Base-by-base conservation (phyloP, 1,140 invertebrate species). In the Drosophila orosa region DNA sequence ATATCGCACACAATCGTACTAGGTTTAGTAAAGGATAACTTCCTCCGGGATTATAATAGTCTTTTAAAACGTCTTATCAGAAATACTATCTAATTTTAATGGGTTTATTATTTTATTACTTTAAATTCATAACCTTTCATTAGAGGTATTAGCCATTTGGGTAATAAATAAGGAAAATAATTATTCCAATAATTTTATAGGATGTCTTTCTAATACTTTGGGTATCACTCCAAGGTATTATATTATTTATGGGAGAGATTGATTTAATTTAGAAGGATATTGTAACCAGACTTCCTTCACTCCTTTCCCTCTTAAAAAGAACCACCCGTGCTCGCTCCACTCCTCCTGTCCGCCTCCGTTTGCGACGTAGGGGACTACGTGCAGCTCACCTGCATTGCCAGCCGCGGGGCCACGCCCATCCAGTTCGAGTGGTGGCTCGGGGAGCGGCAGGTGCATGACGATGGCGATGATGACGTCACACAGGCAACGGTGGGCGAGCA, bases 301-400 rank as follows among this genome's bases (percentile, higher is more conserved):
- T 35, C 8, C 4, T 15, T 56, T 12, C 25, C n/a, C 7, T 2
- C n/a, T 8, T 17, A 59, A 48, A 40, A 71, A 97, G 96, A 96
- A 92, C 93, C 94, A 77, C 96, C 96, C 55, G 94, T 95, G 93
- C 95, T 97, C 92, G 94, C 95, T 80, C 95, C 95, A 57, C 96
- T 97, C 82, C 94, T 95, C 83, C 94, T 95, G 59, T 96, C 95
- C 83, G 95, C 96, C 61, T 95, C 95, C 77, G 94, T 95, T 63
- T 94, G 96, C 40, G 95, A 96, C 92, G 95, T 95, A 58, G 96
- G 95, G 69, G 95, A 96, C 81, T 95, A 94, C 76, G 94, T 95
- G 42, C 95, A 95, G 83, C 93, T 95, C 15, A 94, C 93, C 78
- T 96, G 95, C 82, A 94, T 95, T 48, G 94, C 96, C 59, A 93